Evolutionary conservation across 2,797 vertebrate genomes (phyloP).

Genomic region (Semaprochilodus insignis): DNA sequence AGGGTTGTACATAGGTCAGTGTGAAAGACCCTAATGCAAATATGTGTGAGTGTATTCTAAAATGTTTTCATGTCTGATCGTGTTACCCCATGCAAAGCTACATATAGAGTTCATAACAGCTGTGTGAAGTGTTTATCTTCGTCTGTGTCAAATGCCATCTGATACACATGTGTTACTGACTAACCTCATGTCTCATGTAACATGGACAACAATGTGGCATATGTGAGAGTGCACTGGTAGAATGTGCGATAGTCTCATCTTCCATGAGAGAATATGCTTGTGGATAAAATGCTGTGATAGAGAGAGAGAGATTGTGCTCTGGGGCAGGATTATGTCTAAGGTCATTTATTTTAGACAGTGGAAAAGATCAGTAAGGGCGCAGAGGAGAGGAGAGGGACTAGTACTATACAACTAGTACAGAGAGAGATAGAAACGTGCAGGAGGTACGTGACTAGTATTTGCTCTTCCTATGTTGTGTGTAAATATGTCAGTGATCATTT

Average conservation of each 20-base stretch:
- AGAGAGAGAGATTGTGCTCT: neutral
- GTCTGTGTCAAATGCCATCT: constrained; percentile 13
- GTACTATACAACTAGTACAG: too few species aligned
- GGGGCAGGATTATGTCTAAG: too few species aligned
- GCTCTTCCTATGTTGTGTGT: too few species aligned
- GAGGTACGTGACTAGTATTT: too few species aligned
- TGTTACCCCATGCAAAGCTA: constrained; percentile 12
- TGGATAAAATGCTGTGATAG: neutral
- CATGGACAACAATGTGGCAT: constrained; percentile 18
- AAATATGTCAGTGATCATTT: too few species aligned
- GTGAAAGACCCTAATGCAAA: neutral
- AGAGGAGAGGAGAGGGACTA: too few species aligned
- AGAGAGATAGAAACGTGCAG: too few species aligned
- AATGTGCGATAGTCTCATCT: neutral
- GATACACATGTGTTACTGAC: constrained; percentile 1
- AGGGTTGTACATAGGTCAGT: neutral
- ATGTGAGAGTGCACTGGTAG: constrained; percentile 7
- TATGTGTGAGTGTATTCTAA: neutral
- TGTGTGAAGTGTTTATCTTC: constrained; percentile 22
- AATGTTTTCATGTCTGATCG: neutral
- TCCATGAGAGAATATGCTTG: neutral
- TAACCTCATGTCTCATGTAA: constrained; percentile 14
- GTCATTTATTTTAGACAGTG: too few species aligned
- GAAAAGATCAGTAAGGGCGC: too few species aligned
- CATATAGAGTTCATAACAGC: constrained; percentile 40